Evolutionary conservation across 2,797 vertebrate species (phyloP).

Genomic region (Tenualosa ilisha): DNA sequence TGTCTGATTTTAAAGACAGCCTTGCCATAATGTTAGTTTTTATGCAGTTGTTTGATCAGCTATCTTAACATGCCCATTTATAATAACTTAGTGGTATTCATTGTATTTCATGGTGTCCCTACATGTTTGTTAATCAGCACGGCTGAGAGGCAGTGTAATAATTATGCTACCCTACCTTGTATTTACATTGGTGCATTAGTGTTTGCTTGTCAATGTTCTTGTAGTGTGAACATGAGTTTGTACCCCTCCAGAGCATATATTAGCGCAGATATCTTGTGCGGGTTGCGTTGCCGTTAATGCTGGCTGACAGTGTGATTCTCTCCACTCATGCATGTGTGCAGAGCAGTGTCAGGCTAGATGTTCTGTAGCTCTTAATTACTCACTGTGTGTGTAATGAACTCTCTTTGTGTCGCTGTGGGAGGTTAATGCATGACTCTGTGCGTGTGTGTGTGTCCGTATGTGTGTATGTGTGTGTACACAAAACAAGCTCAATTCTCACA

Average conservation of each 20-base stretch:
- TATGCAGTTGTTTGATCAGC: not conserved
- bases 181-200: slow-evolving; percentile 21
- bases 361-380: slow-evolving; percentile 51
- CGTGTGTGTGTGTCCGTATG: slow-evolving; percentile 20
- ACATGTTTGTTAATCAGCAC: not conserved
- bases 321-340: slow-evolving; percentile 54
- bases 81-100: not conserved
- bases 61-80: not conserved
- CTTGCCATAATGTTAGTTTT: not conserved
- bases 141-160: not conserved
- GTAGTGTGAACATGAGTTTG: not conserved
- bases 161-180: not conserved
- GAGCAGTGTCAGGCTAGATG: slow-evolving; percentile 49
- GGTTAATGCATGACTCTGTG: not conserved
- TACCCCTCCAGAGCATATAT: slow-evolving; percentile 9
- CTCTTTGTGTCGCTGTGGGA: slow-evolving; percentile 23
- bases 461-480: slow-evolving; percentile 10
- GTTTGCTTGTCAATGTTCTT: slow-evolving; percentile 27
- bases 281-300: slow-evolving; percentile 42
- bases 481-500: slow-evolving; percentile 17
- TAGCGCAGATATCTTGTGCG: not conserved
- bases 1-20: not conserved
- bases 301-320: slow-evolving; percentile 52
- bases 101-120: not conserved
- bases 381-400: slow-evolving; percentile 46